Base-by-base conservation (phyloP, 2,888 invertebrate genomes). In the Cacoxenus indagator region DNA sequence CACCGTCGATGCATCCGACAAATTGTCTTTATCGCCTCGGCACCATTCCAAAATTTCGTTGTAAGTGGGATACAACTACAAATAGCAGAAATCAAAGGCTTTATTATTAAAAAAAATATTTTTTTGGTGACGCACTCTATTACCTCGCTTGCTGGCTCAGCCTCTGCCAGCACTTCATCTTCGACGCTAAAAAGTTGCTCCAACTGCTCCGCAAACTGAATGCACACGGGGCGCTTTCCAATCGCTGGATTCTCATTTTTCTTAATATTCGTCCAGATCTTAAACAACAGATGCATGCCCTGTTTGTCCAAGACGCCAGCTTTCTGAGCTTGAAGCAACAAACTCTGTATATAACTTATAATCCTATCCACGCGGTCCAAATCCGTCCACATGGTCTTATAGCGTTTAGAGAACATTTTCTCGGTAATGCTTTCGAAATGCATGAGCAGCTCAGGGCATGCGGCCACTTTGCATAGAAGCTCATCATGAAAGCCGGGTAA, bases 41-140 rank as follows among this genome's bases (percentile, higher is more conserved):
- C 78, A 65, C 31, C 79, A 75, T 0, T 85, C 17, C 48, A 86
- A 79, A 75, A 89, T 62, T 75, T 90, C 90, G 26, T 85, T 84
- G 1, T 88, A 76, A 0, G 87, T 88, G 0, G 92, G 90, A 77
- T 91, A 89, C 68, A 92, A 89, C 69, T 89, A 8, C 31, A 31
- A 31, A 31, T 46, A 4, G 46, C 8, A 46, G 14, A 57, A 48
- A 59, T 48, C 22, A 43, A 48, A 17, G 5, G n/a, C 14, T 5
- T 48, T 48, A 48, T n/a, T 22, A 19, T 11, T 24, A 19, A 55
- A 24, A 55, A 9, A 14, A 24, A 4, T 62, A 1, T 11, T n/a
- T 24, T 24, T 24, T 43, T 22, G 3, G 24, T n/a, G 5, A 4
- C 26, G 19, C 46, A n/a, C 17, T 45, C n/a, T 8, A 5, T 57